Base-by-base conservation (phyloP, 2,113 vertebrate genomes). In the Mirza zaza region DNA sequence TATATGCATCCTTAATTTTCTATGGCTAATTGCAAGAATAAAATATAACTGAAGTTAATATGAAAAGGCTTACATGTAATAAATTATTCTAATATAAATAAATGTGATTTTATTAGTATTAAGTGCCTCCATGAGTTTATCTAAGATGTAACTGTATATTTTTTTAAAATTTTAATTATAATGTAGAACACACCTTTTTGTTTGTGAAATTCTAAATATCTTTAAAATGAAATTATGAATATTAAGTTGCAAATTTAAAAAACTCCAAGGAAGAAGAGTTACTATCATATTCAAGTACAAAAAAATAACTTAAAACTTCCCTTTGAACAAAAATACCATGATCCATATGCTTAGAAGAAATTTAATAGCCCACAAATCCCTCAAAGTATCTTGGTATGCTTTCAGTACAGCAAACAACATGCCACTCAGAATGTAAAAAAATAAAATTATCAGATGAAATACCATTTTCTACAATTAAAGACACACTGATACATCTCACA, bases 301-400 rank as follows among this genome's bases (percentile, higher is more conserved):
- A 91, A 91, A 73, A 65, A 39, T 61, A 85, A n/a, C 36, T 63
- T 79, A n/a, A 83, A 88, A 75, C 67, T 73, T 39, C 59, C 32
- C 71, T 81, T 87, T 93, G 79, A 75, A 97, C 42, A 87, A 96
- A 94, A 96, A 70, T 73, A 55, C 8, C 55, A 96, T 48, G 15
- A 92, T 63, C 29, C 21, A 85, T 50, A 83, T 29, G 27, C 59
- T 25, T 95, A 91, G 36, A 71, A 17, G 2, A 68, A 95, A 87
- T 6, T 76, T 92, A 90, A 50, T 29, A 55, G 18, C 13, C 48
- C 81, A 97, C 42, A 85, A 96, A 85, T 42, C 6, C 11, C 12
- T 96, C 18, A 59, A 79, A 75, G 34, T 36, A 75, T 76, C 39
- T 52, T 87, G 42, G 75, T 50, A 86, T 48, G 32, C 5, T 94